Evolutionary conservation across 1,140 invertebrate species (phyloP).

Genomic region (Anastrepha obliqua): DNA sequence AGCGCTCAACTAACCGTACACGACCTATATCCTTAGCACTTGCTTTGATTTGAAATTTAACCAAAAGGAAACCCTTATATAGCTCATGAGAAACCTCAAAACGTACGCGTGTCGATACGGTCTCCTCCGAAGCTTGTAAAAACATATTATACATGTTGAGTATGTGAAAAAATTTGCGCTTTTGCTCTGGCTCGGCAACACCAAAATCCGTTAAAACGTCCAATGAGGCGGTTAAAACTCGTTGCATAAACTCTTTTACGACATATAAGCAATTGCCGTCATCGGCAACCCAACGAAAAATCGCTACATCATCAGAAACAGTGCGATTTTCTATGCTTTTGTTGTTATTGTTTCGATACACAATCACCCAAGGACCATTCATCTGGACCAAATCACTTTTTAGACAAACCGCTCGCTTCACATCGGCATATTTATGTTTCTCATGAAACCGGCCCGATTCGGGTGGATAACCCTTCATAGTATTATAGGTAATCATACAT

Average conservation of each 20-base stretch:
- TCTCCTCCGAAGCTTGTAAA: conserved; percentile 62
- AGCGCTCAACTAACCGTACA: conserved; percentile 63
- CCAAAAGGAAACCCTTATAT: conserved; percentile 66
- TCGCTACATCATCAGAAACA: conserved; percentile 75
- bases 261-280: conserved; percentile 72
- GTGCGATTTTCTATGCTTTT: conserved; percentile 76
- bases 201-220: conserved; percentile 76
- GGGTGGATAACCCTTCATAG: conserved; percentile 71
- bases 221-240: conserved; percentile 75
- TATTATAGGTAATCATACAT: conserved; percentile 77
- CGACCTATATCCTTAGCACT: conserved; percentile 64
- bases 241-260: conserved; percentile 74
- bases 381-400: conserved; percentile 75
- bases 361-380: conserved; percentile 76
- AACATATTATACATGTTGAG: conserved; percentile 77
- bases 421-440: conserved; percentile 67
- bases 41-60: conserved; percentile 65
- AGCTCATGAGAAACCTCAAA: conserved; percentile 66
- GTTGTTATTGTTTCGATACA: conserved; percentile 76
- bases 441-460: conserved; percentile 77
- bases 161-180: conserved; percentile 77
- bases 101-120: conserved; percentile 61
- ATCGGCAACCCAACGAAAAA: conserved; percentile 73
- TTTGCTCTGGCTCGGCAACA: conserved; percentile 75
- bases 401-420: conserved; percentile 76